phyloP scores from a whole-genome alignment of 1,140 invertebrate genomes.

The Leguminivora glycinivorella region DNA sequence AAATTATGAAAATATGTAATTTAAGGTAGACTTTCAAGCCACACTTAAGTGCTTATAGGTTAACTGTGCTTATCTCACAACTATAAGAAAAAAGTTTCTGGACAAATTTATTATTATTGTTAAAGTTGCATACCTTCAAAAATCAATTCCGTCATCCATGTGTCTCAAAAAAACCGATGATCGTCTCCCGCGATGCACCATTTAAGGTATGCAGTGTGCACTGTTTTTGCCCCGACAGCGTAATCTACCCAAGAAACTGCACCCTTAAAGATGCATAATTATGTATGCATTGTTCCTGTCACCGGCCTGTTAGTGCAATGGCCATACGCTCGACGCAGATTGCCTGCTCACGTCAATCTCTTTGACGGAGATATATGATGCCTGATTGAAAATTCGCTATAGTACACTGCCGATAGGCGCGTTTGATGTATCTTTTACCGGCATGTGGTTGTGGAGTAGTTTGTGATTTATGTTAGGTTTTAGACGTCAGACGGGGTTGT shows the following conservation, averaged over 20 bases:
- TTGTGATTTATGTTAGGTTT: conserved; percentile 31
- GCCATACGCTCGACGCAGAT: conserved; percentile 31
- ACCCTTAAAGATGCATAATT: conserved; percentile 10
- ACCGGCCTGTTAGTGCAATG: conserved; percentile 38
- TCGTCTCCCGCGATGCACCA: no score
- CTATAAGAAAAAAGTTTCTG: no score
- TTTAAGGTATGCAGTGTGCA: no score
- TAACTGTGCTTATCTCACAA: no score
- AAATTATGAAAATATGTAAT: no score
- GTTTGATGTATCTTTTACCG: conserved; percentile 33
- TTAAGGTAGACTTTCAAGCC: no score
- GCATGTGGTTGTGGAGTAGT: conserved; percentile 21
- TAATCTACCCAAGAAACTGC: background rate
- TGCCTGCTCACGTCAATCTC: conserved; percentile 36
- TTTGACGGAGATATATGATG: conserved; percentile 45
- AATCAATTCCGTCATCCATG: no score
- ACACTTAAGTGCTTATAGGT: no score
- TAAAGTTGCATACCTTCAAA: no score
- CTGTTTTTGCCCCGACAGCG: background rate
- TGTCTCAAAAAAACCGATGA: no score
- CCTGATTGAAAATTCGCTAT: conserved; percentile 45
- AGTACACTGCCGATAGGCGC: conserved; percentile 23
- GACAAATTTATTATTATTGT: no score
- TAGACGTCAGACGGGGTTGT: background rate
- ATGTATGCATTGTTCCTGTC: conserved; percentile 7